A percentile compares a stretch with the other conserved stretches of the same genome.
Evolutionary conservation across 2,888 invertebrate species (phyloP).

Genomic region (Drosophila neutralis): DNA sequence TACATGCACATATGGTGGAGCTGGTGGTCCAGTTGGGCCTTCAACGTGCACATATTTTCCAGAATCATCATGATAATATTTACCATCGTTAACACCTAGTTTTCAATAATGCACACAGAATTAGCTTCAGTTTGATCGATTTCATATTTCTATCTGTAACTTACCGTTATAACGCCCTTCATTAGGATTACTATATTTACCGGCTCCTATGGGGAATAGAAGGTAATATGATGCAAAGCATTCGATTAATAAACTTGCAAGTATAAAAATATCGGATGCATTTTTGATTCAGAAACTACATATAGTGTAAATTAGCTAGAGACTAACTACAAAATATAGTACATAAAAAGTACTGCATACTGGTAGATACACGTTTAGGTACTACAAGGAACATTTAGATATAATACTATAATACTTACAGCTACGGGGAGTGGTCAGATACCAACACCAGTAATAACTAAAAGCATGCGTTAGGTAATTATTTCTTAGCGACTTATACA

Average conservation of each 20-base stretch:
- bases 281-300: conserved; percentile 8
- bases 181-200: conserved; percentile 72
- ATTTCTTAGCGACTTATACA: conserved; percentile 2
- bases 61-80: conserved; percentile 83
- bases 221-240: conserved; percentile 48
- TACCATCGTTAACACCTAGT: conserved; percentile 75
- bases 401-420: conserved; percentile 29
- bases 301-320: conserved; percentile 43
- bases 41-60: conserved; percentile 83
- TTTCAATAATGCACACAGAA: not conserved
- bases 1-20: conserved; percentile 81
- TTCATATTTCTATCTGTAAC: conserved; percentile 11
- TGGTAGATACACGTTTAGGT: conserved; percentile 20
- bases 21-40: conserved; percentile 84
- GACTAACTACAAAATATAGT: conserved; percentile 38
- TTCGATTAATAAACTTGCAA: conserved; percentile 59
- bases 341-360: conserved; percentile 26
- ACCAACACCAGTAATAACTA: conserved; percentile 37
- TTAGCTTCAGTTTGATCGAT: not conserved
- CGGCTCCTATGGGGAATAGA: conserved; percentile 63
- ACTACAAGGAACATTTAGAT: conserved; percentile 29
- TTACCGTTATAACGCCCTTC: conserved; percentile 75
- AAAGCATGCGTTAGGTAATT: conserved; percentile 25
- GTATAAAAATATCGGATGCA: conserved; percentile 6
- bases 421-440: conserved; percentile 30